Percentiles rank a stretch among this genome's conserved stretches.
phyloP scores from a whole-genome alignment of 2,888 invertebrate species.

The Ernsta delagoae region DNA sequence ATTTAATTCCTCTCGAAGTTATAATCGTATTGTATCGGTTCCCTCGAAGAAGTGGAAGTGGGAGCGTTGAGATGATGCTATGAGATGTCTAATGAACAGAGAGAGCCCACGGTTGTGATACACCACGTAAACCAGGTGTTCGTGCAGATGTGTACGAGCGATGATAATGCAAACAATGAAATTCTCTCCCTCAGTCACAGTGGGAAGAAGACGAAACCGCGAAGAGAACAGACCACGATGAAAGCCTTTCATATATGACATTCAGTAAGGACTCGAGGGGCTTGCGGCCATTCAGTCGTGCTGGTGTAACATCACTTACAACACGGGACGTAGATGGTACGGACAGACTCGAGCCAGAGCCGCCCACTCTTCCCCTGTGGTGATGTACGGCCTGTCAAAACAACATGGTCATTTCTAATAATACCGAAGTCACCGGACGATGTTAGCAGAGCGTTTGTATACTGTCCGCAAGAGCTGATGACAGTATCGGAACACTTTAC shows the following conservation, averaged over 20 bases:
- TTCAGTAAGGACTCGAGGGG: slow-evolving; percentile 59
- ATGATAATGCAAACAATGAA: slow-evolving; percentile 66
- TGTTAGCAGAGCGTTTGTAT: slow-evolving; percentile 2
- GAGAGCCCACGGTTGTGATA: slow-evolving; percentile 55
- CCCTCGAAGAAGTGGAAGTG: slow-evolving; percentile 57
- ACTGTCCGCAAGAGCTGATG: slow-evolving; percentile 5
- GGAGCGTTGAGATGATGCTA: slow-evolving; percentile 63
- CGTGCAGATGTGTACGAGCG: slow-evolving; percentile 70
- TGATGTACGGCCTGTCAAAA: slow-evolving; percentile 85
- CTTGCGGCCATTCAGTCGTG: slow-evolving; percentile 65
- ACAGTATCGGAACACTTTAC: slow-evolving; percentile 13
- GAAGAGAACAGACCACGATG: slow-evolving; percentile 71
- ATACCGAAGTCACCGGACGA: slow-evolving; percentile 41
- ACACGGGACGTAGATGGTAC: slow-evolving; percentile 91
- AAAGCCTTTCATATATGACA: slow-evolving; percentile 71
- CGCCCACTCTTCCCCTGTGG: slow-evolving; percentile 86
- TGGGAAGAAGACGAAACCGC: slow-evolving; percentile 70
- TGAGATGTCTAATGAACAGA: slow-evolving; percentile 66
- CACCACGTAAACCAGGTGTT: slow-evolving; percentile 56
- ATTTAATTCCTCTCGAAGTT: slow-evolving; percentile 53
- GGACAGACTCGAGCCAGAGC: slow-evolving; percentile 93
- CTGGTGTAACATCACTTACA: slow-evolving; percentile 84
- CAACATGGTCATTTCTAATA: slow-evolving; percentile 65
- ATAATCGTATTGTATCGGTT: slow-evolving; percentile 43
- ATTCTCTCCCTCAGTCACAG: slow-evolving; percentile 71